These are phyloP conservation scores for Chrysolina oricalcia DNA, from an alignment of 2,888 invertebrate species.

Conservation along the genomic window DNA sequence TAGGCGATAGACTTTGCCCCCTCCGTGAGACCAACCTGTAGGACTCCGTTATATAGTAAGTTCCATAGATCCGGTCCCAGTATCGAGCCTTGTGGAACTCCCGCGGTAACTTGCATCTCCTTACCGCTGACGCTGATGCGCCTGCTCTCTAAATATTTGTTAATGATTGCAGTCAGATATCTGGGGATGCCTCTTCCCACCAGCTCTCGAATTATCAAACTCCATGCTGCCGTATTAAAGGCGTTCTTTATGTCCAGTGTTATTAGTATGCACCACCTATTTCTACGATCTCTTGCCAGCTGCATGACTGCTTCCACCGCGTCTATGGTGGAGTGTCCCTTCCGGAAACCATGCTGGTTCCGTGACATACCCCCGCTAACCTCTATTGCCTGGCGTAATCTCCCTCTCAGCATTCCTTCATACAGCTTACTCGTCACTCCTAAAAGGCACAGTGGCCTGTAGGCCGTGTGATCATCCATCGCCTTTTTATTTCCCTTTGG, in stretches of 20 bases:
- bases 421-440: no score
- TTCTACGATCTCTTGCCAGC: background rate
- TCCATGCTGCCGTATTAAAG: background rate
- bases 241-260: background rate
- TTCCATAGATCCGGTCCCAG: slow-evolving; percentile 4
- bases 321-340: background rate
- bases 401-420: background rate
- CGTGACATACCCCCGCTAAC: background rate
- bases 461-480: background rate
- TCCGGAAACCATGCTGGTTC: background rate
- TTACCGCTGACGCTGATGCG: background rate
- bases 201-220: no score
- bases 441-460: background rate
- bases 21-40: background rate
- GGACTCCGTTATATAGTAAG: background rate
- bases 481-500: background rate
- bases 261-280: background rate
- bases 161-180: no score
- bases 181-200: no score
- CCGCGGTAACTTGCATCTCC: background rate
- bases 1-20: background rate
- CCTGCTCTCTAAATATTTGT: no score
- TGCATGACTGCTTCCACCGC: background rate
- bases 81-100: slow-evolving; percentile 14
- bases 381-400: background rate